A percentile compares a stretch with the other conserved stretches of the same genome.
Evolutionary conservation across 2,888 invertebrate species (phyloP).

Genomic region (Trachelus troglodyta): DNA sequence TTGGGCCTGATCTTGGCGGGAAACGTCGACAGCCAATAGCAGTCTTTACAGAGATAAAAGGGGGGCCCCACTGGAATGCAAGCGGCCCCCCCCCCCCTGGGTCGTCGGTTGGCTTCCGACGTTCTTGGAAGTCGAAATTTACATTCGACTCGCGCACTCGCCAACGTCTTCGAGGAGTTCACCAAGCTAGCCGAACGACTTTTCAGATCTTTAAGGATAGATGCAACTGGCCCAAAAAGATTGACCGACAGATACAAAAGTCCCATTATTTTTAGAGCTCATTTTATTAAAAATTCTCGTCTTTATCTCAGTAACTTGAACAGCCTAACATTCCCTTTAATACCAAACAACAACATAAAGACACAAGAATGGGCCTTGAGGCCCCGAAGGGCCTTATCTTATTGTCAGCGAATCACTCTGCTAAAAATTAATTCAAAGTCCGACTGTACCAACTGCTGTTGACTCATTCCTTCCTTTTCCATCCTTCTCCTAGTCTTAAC

Average conservation of each 20-base stretch:
- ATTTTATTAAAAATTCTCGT: background rate
- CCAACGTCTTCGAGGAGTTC: background rate
- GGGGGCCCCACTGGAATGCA: background rate
- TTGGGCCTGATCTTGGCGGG: conserved; percentile 46
- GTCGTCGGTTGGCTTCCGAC: conserved; percentile 33
- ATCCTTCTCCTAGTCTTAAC: background rate
- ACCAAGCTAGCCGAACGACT: background rate
- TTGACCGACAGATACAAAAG: background rate
- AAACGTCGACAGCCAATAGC: conserved; percentile 39
- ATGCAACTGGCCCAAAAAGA: background rate
- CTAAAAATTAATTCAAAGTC: conserved; percentile 34
- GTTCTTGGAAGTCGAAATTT: conserved; percentile 50
- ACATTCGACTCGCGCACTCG: conserved; percentile 38
- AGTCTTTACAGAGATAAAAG: background rate
- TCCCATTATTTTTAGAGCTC: background rate
- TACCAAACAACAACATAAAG: background rate
- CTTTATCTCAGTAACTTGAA: background rate
- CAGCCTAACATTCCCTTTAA: background rate
- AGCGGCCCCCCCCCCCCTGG: conserved; percentile 9
- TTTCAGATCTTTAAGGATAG: background rate
- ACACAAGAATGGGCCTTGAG: background rate
- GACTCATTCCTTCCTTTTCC: background rate
- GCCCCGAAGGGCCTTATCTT: background rate
- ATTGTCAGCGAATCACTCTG: background rate
- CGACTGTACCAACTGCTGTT: background rate